Base-by-base conservation (phyloP, 2,888 invertebrate species). In the Ephialtes manifestator region DNA sequence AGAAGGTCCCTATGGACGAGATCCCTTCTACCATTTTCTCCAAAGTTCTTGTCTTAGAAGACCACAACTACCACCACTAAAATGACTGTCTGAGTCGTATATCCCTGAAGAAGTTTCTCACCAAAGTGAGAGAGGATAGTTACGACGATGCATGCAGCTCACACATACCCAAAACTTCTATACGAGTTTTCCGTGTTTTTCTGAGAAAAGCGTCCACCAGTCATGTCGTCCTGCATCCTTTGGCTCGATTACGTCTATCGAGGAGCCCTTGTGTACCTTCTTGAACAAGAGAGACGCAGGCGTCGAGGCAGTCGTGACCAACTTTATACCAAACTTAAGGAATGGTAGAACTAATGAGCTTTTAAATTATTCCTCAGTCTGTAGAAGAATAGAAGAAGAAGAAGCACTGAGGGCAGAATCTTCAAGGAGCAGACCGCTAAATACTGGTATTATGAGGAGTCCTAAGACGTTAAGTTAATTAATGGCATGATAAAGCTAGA, bases 301-400 rank as follows among this genome's bases (percentile, higher is more conserved):
- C 68, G 55, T 7, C 20, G 53, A 80, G 86, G 80, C 15, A 74
- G 55, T 86, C 80, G 84, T 5, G 84, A 74, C 89, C 88, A 92
- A 91, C 90, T 92, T 91, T 90, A 91, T 90, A 89, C 88, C 87
- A 86, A 92, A 92, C 89, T 91, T 90, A 90, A 92, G 92, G 92
- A 92, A 92, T 90, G 93, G 90, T 90, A 89, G 90, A 90, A 91
- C 93, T 93, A 93, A 93, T 92, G 93, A 93, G 92, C 92, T 92
- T 93, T 93, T 92, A 92, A 93, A 93, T 93, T 93, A 93, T 93
- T 93, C 91, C 82, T 55, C 75, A 75, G 79, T 75, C 55, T 87
- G 81, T 80, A 83, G 80, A 75, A 82, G 82, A 75, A 79, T 68
- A 58, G 80, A 80, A 60, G 67, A 80, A 60, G 67, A 55, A 10